Evolutionary conservation across 1,140 invertebrate species (phyloP).

Genomic region (Lepeophtheirus salmonis): DNA sequence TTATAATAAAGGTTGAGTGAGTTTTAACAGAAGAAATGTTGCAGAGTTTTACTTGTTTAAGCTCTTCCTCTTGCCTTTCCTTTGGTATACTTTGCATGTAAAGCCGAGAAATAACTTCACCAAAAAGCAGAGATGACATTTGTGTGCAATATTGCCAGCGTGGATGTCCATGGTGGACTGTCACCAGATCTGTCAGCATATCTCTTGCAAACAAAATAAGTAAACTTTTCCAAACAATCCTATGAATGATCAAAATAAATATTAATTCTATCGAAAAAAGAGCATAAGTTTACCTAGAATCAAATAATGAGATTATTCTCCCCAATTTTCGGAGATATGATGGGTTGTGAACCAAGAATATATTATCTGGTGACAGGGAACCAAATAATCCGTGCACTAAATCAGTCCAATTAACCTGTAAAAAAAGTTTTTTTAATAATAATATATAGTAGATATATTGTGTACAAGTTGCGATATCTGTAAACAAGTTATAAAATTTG

Average conservation of each 20-base stretch:
- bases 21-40: neutral
- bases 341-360: neutral
- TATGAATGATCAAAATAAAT: neutral
- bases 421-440: no score
- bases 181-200: slow-evolving; percentile 3
- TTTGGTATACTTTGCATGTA: neutral
- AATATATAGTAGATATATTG: no score
- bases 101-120: slow-evolving; percentile 8
- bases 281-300: neutral
- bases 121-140: slow-evolving; percentile 8
- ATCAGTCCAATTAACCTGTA: neutral
- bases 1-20: neutral
- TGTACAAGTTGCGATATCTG: no score
- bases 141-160: slow-evolving; percentile 15
- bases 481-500: no score
- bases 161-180: slow-evolving; percentile 10
- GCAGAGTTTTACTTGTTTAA: neutral
- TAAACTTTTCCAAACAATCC: slow-evolving; percentile 11
- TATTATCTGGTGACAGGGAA: neutral
- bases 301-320: neutral
- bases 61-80: neutral
- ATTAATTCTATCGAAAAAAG: neutral
- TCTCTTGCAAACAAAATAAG: neutral
- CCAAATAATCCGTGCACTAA: neutral
- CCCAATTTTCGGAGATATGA: neutral